Conservation (phyloP, 2,797 vertebrate genomes). For the Microhierax caerulescens region DNA sequence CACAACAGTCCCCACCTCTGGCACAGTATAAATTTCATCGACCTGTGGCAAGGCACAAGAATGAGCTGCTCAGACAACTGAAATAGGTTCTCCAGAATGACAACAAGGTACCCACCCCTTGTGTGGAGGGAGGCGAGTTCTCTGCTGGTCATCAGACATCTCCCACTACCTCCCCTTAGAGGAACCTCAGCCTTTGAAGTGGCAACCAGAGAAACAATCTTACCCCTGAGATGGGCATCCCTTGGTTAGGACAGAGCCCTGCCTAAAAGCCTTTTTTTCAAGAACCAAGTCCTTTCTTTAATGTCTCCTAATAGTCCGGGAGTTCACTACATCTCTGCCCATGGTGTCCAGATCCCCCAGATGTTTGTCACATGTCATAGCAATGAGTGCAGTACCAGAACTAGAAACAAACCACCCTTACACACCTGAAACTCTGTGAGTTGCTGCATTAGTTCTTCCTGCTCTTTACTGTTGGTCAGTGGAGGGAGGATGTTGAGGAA, state of each 20-base stretch:
- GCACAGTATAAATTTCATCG: slow-evolving; percentile 98
- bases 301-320: neutral
- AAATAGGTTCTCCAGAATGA: neutral
- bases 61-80: slow-evolving; percentile 16
- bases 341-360: neutral
- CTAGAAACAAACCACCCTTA: neutral
- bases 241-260: neutral
- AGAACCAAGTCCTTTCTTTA: neutral
- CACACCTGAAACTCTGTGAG: slow-evolving; percentile 95
- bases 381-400: neutral
- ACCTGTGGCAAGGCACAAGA: slow-evolving; percentile 80
- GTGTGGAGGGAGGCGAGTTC: neutral
- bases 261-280: neutral
- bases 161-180: neutral
- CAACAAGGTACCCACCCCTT: neutral
- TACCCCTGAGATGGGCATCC: neutral
- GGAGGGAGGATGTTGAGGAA: slow-evolving; percentile 98
- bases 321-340: neutral
- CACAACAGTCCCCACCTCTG: slow-evolving; percentile 97
- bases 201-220: neutral
- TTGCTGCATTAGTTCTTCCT: slow-evolving; percentile 98
- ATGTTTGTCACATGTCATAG: neutral
- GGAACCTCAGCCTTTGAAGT: neutral
- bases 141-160: neutral
- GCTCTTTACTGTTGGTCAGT: slow-evolving; percentile 95